These are phyloP conservation scores for Erebia ligea DNA, from an alignment of 2,888 invertebrate species.

Conservation along the genomic window DNA sequence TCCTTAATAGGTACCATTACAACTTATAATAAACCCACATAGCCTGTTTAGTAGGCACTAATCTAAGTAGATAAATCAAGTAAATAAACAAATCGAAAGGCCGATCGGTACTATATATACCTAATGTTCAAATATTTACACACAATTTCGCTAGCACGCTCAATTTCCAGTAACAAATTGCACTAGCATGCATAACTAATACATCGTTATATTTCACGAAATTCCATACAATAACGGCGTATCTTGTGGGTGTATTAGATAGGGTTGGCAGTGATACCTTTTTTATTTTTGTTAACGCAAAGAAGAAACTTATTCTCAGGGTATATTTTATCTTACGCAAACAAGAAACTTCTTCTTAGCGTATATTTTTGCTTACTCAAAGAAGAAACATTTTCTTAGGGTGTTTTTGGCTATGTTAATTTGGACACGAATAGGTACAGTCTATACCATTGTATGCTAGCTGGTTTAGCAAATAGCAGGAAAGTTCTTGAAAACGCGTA, in stretches of 20 bases:
- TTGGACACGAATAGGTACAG: neutral
- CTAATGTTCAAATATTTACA: constrained; percentile 31
- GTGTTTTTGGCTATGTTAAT: neutral
- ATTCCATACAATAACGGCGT: constrained; percentile 38
- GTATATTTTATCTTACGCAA: neutral
- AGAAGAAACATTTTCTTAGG: too few relatives aligned
- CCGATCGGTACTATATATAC: neutral
- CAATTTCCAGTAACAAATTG: constrained; percentile 49
- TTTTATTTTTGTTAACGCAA: neutral
- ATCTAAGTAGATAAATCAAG: neutral
- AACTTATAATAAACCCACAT: neutral
- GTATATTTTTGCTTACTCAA: neutral
- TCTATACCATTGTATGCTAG: neutral
- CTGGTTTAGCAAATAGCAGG: neutral
- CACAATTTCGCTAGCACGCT: constrained; percentile 33
- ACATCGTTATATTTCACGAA: constrained; percentile 49
- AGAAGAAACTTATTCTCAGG: too few relatives aligned
- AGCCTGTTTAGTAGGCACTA: too few relatives aligned
- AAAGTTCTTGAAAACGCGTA: neutral
- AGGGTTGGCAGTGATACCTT: constrained; percentile 44
- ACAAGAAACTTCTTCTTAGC: too few relatives aligned
- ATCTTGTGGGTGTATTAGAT: constrained; percentile 51
- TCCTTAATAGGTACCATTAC: neutral
- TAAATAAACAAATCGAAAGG: constrained; percentile 4
- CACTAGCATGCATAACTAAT: constrained; percentile 59